Evolutionary conservation across 2,113 vertebrate species (phyloP), one percentile per base, ranked within the genome.

Genomic region (Vimba vimba): DNA sequence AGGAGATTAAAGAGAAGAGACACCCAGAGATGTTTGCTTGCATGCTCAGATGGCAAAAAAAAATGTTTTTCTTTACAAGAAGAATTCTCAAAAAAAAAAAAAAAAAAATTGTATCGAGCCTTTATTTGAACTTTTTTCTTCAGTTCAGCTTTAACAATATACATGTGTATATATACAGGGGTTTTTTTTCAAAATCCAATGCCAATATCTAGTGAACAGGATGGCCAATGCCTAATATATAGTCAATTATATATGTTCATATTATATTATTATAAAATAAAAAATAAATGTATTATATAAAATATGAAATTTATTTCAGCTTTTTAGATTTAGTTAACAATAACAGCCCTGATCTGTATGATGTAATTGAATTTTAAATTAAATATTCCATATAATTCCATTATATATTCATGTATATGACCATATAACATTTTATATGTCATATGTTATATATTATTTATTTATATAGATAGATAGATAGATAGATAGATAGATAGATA

Each of bases 1-100:
- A 85, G 36, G 59, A 81, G 85, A 88, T 86, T 86, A 81, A 77
- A 84, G 68, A 81, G 82, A 68, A 86, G 83, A 81, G 57, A 71
- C 75, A 74, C 33, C 47, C 43, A 66, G 25, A 78, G 45, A 43
- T 59, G 76, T 69, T 79, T 43, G 50, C 60, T n/a, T 30, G 25
- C 68, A 62, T 25, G 82, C 8, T 60, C 11, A 9, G 30, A 13
- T 1, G 11, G 30, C 23, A 55, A 47, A 3, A 47, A 45, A 47
- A 5, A 12, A 0, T 10, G 15, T 17, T 52, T 6, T 52, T 52
- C 4, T 5, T 52, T 52, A 6, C 15, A 19, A 19, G 52, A 55
- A 17, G 50, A 52, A 52, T 52, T 1, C 15, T 52, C 47, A 43
- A 6, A 1, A 9, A 43, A 43, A 4, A 12, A 33, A 33, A 33